Evolutionary conservation across 2,888 invertebrate species (phyloP).

Genomic region (Trichopria drosophilae): DNA sequence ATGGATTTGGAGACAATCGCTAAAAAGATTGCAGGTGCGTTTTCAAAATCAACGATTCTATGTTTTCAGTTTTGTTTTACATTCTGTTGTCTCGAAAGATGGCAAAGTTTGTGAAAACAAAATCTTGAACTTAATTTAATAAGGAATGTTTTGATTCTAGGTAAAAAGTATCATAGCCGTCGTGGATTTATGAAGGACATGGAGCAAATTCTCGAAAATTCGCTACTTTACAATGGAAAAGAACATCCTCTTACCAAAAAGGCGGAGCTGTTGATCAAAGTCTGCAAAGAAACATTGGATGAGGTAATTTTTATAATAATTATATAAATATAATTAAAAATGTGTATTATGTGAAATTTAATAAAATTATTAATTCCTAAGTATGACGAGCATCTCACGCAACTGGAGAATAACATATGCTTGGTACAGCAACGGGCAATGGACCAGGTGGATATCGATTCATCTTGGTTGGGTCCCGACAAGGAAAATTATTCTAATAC

Average conservation of each 20-base stretch:
- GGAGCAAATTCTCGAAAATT: conserved; percentile 84
- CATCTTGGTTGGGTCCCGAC: conserved; percentile 69
- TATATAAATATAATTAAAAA: conserved; percentile 2
- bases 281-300: conserved; percentile 71
- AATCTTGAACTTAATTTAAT: too few species aligned
- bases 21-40: conserved; percentile 77
- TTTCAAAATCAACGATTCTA: too few species aligned
- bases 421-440: conserved; percentile 83
- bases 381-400: conserved; percentile 83
- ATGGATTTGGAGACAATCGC: conserved; percentile 94
- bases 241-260: conserved; percentile 85
- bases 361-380: conserved; percentile 49
- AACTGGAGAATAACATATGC: conserved; percentile 81
- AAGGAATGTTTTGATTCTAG: too few species aligned
- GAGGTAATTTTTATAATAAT: conserved; percentile 65
- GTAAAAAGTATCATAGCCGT: conserved; percentile 88
- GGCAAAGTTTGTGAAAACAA: too few species aligned
- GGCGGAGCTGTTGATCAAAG: conserved; percentile 77
- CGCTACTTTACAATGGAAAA: conserved; percentile 86
- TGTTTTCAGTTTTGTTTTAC: too few species aligned
- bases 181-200: conserved; percentile 87
- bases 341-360: conserved; percentile 1
- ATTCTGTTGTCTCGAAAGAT: too few species aligned
- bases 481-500: conserved; percentile 66
- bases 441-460: conserved; percentile 83